Percentiles rank a stretch among this genome's conserved stretches.
Conservation (phyloP, 2,113 vertebrate species). For the Pangasianodon gigas region DNA sequence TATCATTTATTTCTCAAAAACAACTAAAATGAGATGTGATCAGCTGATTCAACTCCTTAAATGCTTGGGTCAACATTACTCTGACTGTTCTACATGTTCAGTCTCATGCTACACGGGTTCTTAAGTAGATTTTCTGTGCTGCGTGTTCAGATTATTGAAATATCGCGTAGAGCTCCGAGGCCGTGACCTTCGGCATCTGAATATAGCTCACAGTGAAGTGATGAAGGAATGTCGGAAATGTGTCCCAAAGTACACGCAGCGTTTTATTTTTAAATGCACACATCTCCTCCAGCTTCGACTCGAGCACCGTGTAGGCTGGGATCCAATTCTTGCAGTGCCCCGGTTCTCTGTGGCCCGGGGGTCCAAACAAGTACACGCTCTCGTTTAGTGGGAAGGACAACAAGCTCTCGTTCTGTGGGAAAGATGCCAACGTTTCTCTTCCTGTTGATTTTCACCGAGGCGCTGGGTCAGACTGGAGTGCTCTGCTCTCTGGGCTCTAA, state of each 20-base stretch:
- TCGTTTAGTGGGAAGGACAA: slow-evolving; percentile 19
- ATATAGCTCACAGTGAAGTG: not conserved
- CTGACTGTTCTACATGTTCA: not conserved
- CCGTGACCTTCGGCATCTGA: not conserved
- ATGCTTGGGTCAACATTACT: not conserved
- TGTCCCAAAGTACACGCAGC: not conserved
- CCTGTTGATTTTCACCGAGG: slow-evolving; percentile 7
- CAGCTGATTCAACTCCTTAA: not conserved
- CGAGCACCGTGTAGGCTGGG: not conserved
- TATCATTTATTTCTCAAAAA: too few species aligned
- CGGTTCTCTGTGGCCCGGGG: not conserved
- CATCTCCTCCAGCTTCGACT: slow-evolving; percentile 17
- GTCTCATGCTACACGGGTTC: not conserved
- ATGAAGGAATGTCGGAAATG: not conserved
- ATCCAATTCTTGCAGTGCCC: slow-evolving; percentile 4
- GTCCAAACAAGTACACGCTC: slow-evolving; percentile 4
- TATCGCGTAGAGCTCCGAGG: not conserved
- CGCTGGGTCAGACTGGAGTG: not conserved
- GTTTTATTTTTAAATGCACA: not conserved
- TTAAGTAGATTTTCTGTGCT: not conserved
- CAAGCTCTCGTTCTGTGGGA: slow-evolving; percentile 7
- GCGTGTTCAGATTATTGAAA: not conserved
- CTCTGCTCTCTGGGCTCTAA: slow-evolving; percentile 9
- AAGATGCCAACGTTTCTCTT: not conserved
- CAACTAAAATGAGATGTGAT: not conserved